Percentiles rank a stretch among this genome's conserved stretches.
Evolutionary conservation across 2,113 vertebrate genomes (phyloP).

Genomic region (Eubucco bourcierii): DNA sequence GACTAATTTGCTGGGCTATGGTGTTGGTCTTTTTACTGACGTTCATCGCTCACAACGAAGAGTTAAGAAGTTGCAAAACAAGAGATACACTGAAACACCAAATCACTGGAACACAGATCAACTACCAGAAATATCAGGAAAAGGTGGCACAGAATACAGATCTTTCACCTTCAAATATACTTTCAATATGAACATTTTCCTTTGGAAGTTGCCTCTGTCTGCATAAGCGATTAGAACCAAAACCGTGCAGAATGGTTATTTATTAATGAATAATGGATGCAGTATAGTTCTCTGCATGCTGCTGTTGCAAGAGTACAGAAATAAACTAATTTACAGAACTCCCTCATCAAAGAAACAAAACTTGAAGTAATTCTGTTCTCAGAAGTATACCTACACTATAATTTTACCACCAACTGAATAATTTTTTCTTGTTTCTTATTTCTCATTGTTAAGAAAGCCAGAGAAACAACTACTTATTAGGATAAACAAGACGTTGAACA

Average conservation of each 20-base stretch:
- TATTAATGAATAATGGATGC: constrained; percentile 50
- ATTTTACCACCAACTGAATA: constrained; percentile 57
- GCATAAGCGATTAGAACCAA: constrained; percentile 23
- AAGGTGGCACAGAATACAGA: background rate
- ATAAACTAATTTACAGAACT: constrained; percentile 25
- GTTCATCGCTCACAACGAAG: background rate
- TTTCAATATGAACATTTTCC: background rate
- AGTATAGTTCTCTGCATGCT: background rate
- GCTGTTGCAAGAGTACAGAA: constrained; percentile 33
- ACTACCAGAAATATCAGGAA: background rate
- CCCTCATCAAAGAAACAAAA: constrained; percentile 56
- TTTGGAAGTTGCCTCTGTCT: constrained; percentile 38
- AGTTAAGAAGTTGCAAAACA: background rate
- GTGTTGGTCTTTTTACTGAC: background rate
- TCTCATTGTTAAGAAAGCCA: constrained; percentile 21
- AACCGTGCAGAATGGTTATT: constrained; percentile 62
- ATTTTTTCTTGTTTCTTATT: background rate
- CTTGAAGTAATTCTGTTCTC: constrained; percentile 59
- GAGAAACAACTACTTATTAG: constrained; percentile 8
- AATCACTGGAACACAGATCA: background rate
- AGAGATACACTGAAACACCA: background rate
- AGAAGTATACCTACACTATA: constrained; percentile 23
- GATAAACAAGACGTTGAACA: constrained; percentile 6
- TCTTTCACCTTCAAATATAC: background rate
- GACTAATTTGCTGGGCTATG: background rate